A percentile compares a stretch with the other conserved stretches of the same genome.
phyloP scores from a whole-genome alignment of 1,140 invertebrate genomes.

The Elysia chlorotica region DNA sequence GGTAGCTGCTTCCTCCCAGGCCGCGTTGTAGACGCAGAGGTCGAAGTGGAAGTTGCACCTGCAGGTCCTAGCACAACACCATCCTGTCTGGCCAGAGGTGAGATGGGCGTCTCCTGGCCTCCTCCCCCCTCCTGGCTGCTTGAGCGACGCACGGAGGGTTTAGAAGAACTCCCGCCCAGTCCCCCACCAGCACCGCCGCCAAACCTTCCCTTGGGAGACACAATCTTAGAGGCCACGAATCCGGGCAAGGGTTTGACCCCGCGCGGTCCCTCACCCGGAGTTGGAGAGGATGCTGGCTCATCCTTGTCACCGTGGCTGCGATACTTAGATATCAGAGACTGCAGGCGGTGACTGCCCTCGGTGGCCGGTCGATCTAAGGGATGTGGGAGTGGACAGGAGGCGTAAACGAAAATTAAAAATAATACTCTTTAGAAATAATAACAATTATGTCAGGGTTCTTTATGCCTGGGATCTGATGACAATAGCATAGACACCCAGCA shows the following conservation, averaged over 20 bases:
- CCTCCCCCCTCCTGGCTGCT: background rate
- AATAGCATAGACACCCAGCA: no score
- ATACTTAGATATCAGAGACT: slow-evolving; percentile 50
- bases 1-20: slow-evolving; percentile 20
- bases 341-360: slow-evolving; percentile 40
- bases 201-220: background rate
- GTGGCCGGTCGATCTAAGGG: no score
- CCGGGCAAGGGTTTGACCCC: slow-evolving; percentile 25
- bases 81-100: background rate
- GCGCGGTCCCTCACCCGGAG: background rate
- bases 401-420: no score
- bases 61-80: background rate
- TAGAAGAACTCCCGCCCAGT: background rate
- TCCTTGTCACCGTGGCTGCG: slow-evolving; percentile 38
- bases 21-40: background rate
- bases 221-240: slow-evolving; percentile 1
- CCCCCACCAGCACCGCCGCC: background rate
- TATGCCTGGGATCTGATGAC: no score
- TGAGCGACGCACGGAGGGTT: background rate
- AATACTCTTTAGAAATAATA: no score
- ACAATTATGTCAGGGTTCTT: no score
- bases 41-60: background rate
- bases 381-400: no score
- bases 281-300: no score
- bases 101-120: slow-evolving; percentile 4